These are phyloP conservation scores for Aurelia aurita complex sp. Pacific DNA, from an alignment of 30 jellyfish, hydroid and myxozoan genomes.

Conservation along the genomic window DNA sequence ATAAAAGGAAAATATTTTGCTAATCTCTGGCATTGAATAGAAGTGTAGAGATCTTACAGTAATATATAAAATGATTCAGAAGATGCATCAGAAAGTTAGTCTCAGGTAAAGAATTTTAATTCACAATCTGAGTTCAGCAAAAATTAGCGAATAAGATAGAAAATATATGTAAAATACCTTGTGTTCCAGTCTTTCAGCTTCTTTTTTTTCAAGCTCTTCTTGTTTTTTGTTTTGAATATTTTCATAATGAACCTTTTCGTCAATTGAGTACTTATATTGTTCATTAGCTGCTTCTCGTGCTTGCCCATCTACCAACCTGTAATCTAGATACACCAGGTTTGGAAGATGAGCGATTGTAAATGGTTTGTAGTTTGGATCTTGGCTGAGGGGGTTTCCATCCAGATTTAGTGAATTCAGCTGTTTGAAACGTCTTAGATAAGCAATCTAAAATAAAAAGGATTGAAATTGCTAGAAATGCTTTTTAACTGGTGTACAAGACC, in stretches of 20 bases:
- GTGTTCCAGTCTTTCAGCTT: conserved; percentile 46
- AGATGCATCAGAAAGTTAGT: too few relatives aligned
- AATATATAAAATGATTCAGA: too few relatives aligned
- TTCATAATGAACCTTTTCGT: conserved; percentile 83
- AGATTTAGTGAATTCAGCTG: conserved; percentile 72
- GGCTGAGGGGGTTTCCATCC: conserved; percentile 89
- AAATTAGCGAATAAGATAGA: too few relatives aligned
- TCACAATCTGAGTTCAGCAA: too few relatives aligned
- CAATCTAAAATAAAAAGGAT: conserved; percentile 30
- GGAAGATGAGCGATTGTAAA: conserved; percentile 87
- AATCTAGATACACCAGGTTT: conserved; percentile 76
- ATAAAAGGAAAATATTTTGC: too few relatives aligned
- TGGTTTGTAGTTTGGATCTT: conserved; percentile 72
- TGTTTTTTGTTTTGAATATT: conserved; percentile 54
- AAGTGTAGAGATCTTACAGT: too few relatives aligned
- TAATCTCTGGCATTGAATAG: too few relatives aligned
- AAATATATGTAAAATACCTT: conserved; percentile 38
- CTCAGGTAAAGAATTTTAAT: too few relatives aligned
- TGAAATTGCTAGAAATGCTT: neutral
- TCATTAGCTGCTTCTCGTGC: conserved; percentile 81
- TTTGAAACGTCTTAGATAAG: conserved; percentile 76
- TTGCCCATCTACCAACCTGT: conserved; percentile 80
- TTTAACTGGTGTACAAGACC: too few relatives aligned
- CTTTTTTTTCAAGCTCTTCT: conserved; percentile 65
- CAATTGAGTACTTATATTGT: conserved; percentile 74